phyloP scores from a whole-genome alignment of 2,888 invertebrate genomes.

The Schizaphis graminum region DNA sequence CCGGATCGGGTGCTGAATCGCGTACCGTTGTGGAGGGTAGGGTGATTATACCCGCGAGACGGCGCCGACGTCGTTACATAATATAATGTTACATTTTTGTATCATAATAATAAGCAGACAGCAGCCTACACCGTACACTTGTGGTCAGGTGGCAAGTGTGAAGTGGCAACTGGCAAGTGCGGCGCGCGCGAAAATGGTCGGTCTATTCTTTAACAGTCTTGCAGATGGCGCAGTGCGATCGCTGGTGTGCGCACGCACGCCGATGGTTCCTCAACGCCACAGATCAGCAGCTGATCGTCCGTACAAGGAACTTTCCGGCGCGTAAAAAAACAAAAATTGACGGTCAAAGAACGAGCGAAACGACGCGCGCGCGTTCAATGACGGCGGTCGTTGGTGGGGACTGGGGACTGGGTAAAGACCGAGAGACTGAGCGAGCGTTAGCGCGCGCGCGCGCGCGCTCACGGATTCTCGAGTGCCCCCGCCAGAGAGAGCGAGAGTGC shows the following conservation, averaged over 20 bases:
- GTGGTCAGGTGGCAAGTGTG: background rate
- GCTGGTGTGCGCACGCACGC: background rate
- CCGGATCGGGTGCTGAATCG: background rate
- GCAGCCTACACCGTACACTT: background rate
- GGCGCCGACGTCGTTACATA: background rate
- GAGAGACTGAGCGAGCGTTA: background rate
- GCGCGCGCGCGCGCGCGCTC: background rate
- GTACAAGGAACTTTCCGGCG: conserved; percentile 56
- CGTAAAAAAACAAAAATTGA: conserved; percentile 13
- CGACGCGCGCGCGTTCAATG: background rate
- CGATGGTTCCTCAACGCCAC: background rate
- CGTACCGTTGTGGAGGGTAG: background rate
- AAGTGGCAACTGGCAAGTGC: background rate
- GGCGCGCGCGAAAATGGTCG: background rate
- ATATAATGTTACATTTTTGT: background rate
- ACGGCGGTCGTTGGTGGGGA: background rate
- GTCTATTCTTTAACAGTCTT: background rate
- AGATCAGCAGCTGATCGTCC: conserved; percentile 60
- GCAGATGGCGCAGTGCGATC: conserved; percentile 29
- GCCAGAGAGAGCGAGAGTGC: background rate
- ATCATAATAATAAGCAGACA: background rate
- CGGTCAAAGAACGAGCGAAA: conserved; percentile 22
- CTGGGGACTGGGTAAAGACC: background rate
- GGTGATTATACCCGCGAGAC: background rate
- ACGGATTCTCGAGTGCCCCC: background rate